These are phyloP conservation scores for Toxotes jaculatrix DNA, from an alignment of 2,113 vertebrate genomes.

Conservation along the genomic window DNA sequence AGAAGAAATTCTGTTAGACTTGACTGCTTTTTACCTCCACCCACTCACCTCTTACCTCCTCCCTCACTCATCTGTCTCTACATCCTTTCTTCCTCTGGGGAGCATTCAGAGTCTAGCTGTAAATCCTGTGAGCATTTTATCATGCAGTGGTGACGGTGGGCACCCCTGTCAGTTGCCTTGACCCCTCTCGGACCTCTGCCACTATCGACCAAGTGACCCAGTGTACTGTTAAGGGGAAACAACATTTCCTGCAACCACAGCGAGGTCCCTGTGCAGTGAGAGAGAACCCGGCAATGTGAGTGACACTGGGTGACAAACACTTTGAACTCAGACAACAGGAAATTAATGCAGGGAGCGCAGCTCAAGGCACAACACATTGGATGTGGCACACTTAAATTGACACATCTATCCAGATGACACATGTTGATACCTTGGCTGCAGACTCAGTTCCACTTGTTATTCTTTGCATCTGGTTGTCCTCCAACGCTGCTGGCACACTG, in stretches of 20 bases:
- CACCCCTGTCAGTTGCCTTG: slow-evolving; percentile 66
- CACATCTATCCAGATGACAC: slow-evolving; percentile 79
- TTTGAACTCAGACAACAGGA: slow-evolving; percentile 82
- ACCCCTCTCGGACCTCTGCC: slow-evolving; percentile 71
- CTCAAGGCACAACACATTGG: slow-evolving; percentile 71
- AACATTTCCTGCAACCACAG: slow-evolving; percentile 68
- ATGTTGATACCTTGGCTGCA: slow-evolving; percentile 70
- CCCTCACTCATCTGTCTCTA: slow-evolving; percentile 37
- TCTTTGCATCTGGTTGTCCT: slow-evolving; percentile 67
- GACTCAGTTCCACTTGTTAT: slow-evolving; percentile 63
- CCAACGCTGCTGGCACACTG: slow-evolving; percentile 61
- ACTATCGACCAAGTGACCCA: slow-evolving; percentile 79
- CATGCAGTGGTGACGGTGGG: slow-evolving; percentile 51
- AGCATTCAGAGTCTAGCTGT: slow-evolving; percentile 27
- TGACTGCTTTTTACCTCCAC: slow-evolving; percentile 30
- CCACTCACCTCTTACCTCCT: slow-evolving; percentile 47
- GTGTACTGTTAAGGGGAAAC: slow-evolving; percentile 78
- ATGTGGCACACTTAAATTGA: slow-evolving; percentile 76
- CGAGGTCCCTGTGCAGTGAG: slow-evolving; percentile 63
- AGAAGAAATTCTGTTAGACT: slow-evolving; percentile 36
- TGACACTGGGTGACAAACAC: slow-evolving; percentile 82
- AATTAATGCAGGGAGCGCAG: slow-evolving; percentile 79
- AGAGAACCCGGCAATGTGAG: slow-evolving; percentile 68
- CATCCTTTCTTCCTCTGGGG: slow-evolving; percentile 6
- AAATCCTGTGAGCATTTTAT: slow-evolving; percentile 71